Evolutionary conservation across 1,140 invertebrate species (phyloP), one percentile per base, ranked within the genome.

Genomic region (Phocides pigmalion): DNA sequence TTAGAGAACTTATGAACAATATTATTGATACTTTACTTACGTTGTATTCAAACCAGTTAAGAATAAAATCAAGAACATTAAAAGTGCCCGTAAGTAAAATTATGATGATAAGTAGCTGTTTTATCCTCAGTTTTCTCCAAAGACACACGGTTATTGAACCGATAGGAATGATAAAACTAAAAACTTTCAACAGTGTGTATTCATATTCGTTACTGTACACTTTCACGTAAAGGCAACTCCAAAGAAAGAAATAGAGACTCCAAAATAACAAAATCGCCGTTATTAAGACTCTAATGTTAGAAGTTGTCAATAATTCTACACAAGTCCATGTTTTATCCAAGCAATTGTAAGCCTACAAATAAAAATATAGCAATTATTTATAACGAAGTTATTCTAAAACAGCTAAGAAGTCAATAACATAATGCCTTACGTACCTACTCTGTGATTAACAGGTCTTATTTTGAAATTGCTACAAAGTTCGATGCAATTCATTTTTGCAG

Each of bases 401-500:
- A n/a, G 20, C 2, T 3, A 22, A 22, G 2, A 2, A 22, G 5
- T 28, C 25, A 50, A n/a, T 4, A 32, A 25, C 39, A 51, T 63
- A 28, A 50, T 42, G 22, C 80, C 69, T 73, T 72, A 79, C 64
- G 76, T 62, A 84, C 82, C 59, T 86, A 90, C 87, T 81, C 75
- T 82, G 44, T 87, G 70, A 71, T 89, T 82, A 8, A 87, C 75
- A 17, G 87, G 87, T 58, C 84, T 82, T 71, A 90, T 90, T 81
- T 83, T 87, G 66, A 90, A 90, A 50, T 85, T 71, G 11, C 65
- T 76, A 63, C 80, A 86, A 17, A 90, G 68, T 22, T 67, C 65
- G 9, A 84, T 73, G 17, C 64, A 62, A 50, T 90, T 90, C 19
- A 51, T 80, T 67, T 90, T 92, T 0, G 96, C 96, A 5, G 95